A percentile compares a stretch with the other conserved stretches of the same genome.
Evolutionary conservation across 2,888 invertebrate species (phyloP).

Genomic region (Trypoxylon attenuatum): DNA sequence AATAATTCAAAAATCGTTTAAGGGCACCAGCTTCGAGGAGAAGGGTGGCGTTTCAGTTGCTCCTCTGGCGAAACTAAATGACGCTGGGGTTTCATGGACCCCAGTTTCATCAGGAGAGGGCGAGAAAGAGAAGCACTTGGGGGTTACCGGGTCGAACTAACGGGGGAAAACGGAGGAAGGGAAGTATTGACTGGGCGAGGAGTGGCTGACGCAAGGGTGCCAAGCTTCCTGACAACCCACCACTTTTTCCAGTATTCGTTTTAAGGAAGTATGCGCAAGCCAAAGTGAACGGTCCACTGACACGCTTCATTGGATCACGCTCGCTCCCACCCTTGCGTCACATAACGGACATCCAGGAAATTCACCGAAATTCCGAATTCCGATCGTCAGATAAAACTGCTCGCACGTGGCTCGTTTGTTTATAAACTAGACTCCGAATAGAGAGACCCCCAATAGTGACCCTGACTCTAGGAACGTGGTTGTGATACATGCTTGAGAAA

Average conservation of each 20-base stretch:
- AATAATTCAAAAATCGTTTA: slow-evolving; percentile 32
- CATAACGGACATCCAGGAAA: too few species aligned
- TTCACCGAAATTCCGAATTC: too few species aligned
- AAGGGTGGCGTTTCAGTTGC: slow-evolving; percentile 7
- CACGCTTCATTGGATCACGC: slow-evolving; percentile 15
- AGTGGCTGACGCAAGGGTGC: too few species aligned
- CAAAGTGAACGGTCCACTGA: slow-evolving; percentile 12
- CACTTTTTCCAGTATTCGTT: slow-evolving; percentile 22
- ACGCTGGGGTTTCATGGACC: slow-evolving; percentile 42
- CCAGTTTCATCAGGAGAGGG: slow-evolving; percentile 32
- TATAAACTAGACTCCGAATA: too few species aligned
- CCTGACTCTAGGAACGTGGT: too few species aligned
- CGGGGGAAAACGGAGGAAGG: slow-evolving; percentile 18
- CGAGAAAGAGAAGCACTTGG: slow-evolving; percentile 17
- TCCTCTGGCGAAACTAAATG: slow-evolving; percentile 45
- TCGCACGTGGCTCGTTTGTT: too few species aligned
- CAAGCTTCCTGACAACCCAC: slow-evolving; percentile 20
- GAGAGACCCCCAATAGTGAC: too few species aligned
- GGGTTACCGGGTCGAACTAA: slow-evolving; percentile 36
- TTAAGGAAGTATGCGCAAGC: slow-evolving; percentile 15
- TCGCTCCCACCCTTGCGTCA: too few species aligned
- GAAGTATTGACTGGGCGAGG: slow-evolving; percentile 32
- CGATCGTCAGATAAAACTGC: too few species aligned
- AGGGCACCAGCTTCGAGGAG: slow-evolving; percentile 10
- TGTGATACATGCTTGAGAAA: too few species aligned